A percentile compares a stretch with the other conserved stretches of the same genome.
These are phyloP conservation scores for Vandiemenella viatica DNA, from an alignment of 2,888 invertebrate species.

Conservation along the genomic window DNA sequence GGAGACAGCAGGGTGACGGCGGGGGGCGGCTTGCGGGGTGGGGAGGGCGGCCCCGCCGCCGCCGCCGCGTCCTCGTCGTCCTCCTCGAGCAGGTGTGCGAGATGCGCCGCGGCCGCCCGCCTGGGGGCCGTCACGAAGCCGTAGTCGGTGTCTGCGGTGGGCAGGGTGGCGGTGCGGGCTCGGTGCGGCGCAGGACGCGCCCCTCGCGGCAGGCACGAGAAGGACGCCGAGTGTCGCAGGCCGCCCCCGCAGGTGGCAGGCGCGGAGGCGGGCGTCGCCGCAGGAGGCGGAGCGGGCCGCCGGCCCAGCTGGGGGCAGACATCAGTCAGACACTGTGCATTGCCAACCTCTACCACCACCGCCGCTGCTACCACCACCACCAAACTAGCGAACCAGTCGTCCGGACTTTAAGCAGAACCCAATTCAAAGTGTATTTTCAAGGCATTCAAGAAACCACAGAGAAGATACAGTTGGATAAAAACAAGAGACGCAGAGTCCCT, in stretches of 20 bases:
- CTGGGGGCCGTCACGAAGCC: conserved; percentile 22
- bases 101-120: neutral
- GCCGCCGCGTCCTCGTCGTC: conserved; percentile 3
- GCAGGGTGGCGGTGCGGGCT: conserved; percentile 30
- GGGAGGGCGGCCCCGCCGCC: neutral
- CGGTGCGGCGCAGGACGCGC: conserved; percentile 24
- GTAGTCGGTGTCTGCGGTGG: conserved; percentile 23
- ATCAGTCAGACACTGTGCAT: too few relatives aligned
- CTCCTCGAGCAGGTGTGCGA: conserved; percentile 14
- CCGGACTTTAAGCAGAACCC: too few relatives aligned
- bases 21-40: neutral
- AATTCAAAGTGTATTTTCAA: too few relatives aligned
- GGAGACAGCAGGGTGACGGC: conserved; percentile 17
- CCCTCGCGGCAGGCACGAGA: conserved; percentile 31
- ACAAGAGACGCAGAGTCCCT: too few relatives aligned
- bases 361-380: too few relatives aligned
- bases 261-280: neutral
- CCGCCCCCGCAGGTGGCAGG: conserved; percentile 26
- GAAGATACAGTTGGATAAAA: too few relatives aligned
- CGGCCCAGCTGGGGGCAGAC: neutral
- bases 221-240: conserved; percentile 33
- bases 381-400: too few relatives aligned
- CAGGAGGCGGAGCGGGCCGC: neutral
- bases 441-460: too few relatives aligned
- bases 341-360: too few relatives aligned